Conservation (phyloP, 2,888 invertebrate species). For the Fissipunctia ypsillon region DNA sequence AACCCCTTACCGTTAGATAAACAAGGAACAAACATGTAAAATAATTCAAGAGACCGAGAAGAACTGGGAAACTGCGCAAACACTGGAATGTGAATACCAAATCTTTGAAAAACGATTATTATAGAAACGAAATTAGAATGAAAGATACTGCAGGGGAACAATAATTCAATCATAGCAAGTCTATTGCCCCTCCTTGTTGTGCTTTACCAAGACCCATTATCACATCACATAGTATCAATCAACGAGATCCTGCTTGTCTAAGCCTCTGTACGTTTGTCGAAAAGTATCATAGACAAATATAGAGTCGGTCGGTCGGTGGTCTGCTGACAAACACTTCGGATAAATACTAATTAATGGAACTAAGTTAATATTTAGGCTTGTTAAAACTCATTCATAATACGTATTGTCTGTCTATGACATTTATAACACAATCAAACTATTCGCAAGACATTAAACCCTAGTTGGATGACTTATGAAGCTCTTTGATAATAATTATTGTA, state of each 20-base stretch:
- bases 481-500: no score
- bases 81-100: conserved; percentile 18
- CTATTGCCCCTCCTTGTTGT: not conserved
- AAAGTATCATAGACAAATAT: not conserved
- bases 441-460: not conserved
- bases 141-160: not conserved
- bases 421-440: not conserved
- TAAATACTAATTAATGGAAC: no score
- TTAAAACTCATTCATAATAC: not conserved
- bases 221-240: conserved; percentile 12
- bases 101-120: not conserved
- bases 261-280: not conserved
- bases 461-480: not conserved
- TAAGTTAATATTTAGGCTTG: no score
- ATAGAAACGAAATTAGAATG: no score
- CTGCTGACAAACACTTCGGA: not conserved
- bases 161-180: not conserved
- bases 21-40: conserved; percentile 5
- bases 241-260: conserved; percentile 3
- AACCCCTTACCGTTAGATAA: conserved; percentile 6
- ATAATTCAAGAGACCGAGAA: conserved; percentile 24
- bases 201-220: conserved; percentile 2
- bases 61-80: not conserved
- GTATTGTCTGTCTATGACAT: not conserved
- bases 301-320: no score